Evolutionary conservation across 1,140 invertebrate species (phyloP).

Genomic region (Drosophila micromelanica): DNA sequence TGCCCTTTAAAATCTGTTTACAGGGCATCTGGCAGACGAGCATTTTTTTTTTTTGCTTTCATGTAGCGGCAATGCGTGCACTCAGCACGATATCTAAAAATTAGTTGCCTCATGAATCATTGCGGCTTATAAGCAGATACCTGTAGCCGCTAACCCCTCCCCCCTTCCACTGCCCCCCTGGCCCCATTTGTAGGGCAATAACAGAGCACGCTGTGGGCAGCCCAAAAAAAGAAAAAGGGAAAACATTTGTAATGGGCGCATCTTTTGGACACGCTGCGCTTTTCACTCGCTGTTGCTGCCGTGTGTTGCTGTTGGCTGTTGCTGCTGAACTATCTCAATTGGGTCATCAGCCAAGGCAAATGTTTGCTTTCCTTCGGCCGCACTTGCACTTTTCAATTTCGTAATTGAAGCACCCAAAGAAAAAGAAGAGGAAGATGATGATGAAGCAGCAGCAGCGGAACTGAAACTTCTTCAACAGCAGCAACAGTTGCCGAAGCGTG

Average conservation of each 20-base stretch:
- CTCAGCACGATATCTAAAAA: slow-evolving; percentile 40
- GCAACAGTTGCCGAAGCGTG: slow-evolving; percentile 65
- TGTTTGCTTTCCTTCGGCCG: slow-evolving; percentile 32
- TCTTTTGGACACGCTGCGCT: slow-evolving; percentile 42
- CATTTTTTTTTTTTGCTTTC: not conserved
- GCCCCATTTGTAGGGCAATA: not conserved
- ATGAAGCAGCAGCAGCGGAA: slow-evolving; percentile 19
- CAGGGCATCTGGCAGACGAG: slow-evolving; percentile 16
- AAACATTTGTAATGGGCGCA: slow-evolving; percentile 38
- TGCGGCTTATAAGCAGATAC: slow-evolving; percentile 23
- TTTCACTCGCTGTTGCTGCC: slow-evolving; percentile 43
- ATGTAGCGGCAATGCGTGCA: slow-evolving; percentile 5
- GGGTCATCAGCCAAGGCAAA: slow-evolving; percentile 57
- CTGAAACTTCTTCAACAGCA: slow-evolving; percentile 9
- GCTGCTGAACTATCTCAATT: slow-evolving; percentile 64
- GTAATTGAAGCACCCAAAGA: slow-evolving; percentile 65
- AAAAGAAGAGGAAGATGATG: no score
- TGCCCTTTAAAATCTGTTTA: not conserved
- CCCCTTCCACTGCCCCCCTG: not conserved
- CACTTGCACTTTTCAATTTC: slow-evolving; percentile 78
- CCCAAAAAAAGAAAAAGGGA: slow-evolving; percentile 40
- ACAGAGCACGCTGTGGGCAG: not conserved
- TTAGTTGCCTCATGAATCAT: slow-evolving; percentile 45
- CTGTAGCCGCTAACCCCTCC: not conserved
- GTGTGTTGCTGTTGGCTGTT: slow-evolving; percentile 4